A percentile compares a stretch with the other conserved stretches of the same genome.
phyloP scores from a whole-genome alignment of 2,888 invertebrate genomes.

The Drosophila monieri region DNA sequence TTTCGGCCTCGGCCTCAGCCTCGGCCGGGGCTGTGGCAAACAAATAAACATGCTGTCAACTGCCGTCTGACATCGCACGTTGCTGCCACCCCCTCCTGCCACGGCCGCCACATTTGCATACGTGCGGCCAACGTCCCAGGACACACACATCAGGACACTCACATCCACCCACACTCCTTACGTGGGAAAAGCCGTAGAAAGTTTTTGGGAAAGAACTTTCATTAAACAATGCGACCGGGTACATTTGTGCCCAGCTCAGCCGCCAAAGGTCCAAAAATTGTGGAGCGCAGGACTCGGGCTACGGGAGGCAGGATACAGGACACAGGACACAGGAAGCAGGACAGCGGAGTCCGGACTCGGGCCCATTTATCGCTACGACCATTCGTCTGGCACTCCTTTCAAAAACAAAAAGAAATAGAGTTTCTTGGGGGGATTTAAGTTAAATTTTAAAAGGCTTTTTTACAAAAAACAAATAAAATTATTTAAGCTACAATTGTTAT shows the following conservation, averaged over 20 bases:
- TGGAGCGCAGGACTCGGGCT: neutral
- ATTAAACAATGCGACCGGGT: conserved; percentile 76
- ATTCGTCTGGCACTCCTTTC: conserved; percentile 3
- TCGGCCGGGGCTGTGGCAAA: conserved; percentile 58
- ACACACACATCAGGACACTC: conserved; percentile 29
- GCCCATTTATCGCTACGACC: conserved; percentile 12
- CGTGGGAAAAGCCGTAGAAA: conserved; percentile 53
- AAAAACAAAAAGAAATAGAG: neutral
- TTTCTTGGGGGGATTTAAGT: neutral
- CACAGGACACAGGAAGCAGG: neutral
- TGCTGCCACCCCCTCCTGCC: conserved; percentile 36
- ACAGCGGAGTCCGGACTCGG: neutral
- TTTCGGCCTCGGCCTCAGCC: too few species aligned
- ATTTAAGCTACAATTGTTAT: too few species aligned
- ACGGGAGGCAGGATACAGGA: neutral
- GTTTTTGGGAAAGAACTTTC: conserved; percentile 78
- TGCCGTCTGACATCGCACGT: conserved; percentile 79
- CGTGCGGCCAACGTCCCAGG: conserved; percentile 49
- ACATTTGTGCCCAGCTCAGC: conserved; percentile 63
- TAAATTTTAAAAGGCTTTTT: too few species aligned
- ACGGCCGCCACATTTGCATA: conserved; percentile 39
- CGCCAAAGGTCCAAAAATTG: conserved; percentile 31
- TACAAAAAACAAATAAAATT: too few species aligned
- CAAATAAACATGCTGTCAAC: conserved; percentile 80
- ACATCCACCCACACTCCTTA: conserved; percentile 29